Conservation (phyloP, 2,797 vertebrate genomes). For the Platalea minor region DNA sequence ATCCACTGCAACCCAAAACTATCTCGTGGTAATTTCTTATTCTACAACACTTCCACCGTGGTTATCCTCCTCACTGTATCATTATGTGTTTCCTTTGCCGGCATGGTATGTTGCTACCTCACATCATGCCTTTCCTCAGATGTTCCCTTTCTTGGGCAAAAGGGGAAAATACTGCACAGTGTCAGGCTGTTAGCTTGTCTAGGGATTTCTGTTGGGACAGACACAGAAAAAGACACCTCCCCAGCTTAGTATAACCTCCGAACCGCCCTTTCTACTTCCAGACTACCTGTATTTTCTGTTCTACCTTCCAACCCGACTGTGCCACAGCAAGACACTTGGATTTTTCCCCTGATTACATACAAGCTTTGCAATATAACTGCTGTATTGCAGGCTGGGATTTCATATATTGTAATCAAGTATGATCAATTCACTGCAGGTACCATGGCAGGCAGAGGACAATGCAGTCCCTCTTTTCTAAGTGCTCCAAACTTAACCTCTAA, state of each 20-base stretch:
- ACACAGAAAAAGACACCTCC: not conserved
- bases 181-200: not conserved
- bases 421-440: slow-evolving; percentile 54
- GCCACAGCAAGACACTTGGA: slow-evolving; percentile 3
- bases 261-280: not conserved
- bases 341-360: slow-evolving; percentile 41
- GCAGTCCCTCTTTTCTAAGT: not conserved
- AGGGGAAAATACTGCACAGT: not conserved
- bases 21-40: not conserved
- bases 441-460: not conserved
- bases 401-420: slow-evolving; percentile 55
- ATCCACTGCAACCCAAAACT: not conserved
- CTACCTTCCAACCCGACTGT: slow-evolving; percentile 11
- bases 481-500: slow-evolving; percentile 22
- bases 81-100: not conserved
- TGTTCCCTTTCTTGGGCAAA: not conserved
- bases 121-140: not conserved
- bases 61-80: not conserved
- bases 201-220: not conserved
- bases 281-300: slow-evolving; percentile 1
- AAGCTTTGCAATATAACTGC: slow-evolving; percentile 15
- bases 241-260: not conserved
- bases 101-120: not conserved
- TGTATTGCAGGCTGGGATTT: slow-evolving; percentile 39
- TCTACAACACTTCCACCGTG: not conserved